Conservation (phyloP, 2,113 vertebrate species). For the Scomber japonicus region DNA sequence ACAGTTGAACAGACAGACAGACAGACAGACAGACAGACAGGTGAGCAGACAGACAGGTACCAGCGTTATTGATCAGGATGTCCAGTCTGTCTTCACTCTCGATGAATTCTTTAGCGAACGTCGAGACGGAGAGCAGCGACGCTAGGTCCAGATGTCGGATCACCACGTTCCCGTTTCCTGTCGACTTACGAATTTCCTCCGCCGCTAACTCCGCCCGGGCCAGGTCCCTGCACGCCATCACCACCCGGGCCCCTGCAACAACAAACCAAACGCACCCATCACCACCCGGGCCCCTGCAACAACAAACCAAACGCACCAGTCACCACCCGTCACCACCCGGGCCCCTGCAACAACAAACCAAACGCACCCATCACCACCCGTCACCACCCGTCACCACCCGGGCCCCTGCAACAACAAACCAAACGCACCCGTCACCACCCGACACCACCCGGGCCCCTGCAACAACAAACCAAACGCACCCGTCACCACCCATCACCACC, state of each 20-base stretch:
- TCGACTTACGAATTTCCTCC: conserved; percentile 63
- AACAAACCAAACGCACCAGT: background rate
- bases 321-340: background rate
- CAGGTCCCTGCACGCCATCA: conserved; percentile 85
- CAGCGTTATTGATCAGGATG: conserved; percentile 86
- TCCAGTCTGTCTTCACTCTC: conserved; percentile 82
- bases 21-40: background rate
- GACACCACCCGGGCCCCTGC: too few relatives aligned
- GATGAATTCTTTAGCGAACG: conserved; percentile 80
- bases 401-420: background rate
- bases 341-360: background rate
- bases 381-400: background rate
- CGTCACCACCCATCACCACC: background rate
- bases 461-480: background rate
- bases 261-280: conserved; percentile 2
- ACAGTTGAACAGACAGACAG: too few relatives aligned
- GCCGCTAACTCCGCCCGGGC: conserved; percentile 73
- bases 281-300: conserved; percentile 36
- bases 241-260: conserved; percentile 77
- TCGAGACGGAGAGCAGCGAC: conserved; percentile 74
- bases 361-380: too few relatives aligned
- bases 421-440: background rate
- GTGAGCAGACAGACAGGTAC: conserved; percentile 27
- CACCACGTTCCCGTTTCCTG: conserved; percentile 83
- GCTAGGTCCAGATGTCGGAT: conserved; percentile 82